Conservation (phyloP, 2,888 invertebrate genomes). For the Dicroscelio sp. region DNA sequence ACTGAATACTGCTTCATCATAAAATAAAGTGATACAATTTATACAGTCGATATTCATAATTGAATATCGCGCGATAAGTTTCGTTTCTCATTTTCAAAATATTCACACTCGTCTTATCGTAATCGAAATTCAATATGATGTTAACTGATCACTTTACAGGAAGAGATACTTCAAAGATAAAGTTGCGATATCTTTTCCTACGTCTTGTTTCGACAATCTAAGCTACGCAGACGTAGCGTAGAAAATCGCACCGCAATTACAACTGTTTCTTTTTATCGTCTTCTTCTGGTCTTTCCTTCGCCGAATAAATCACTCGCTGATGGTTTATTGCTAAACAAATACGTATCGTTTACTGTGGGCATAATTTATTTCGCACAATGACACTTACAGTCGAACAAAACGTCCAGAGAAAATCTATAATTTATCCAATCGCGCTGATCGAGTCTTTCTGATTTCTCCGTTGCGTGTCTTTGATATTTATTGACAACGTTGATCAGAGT, state of each 20-base stretch:
- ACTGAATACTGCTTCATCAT: slow-evolving; percentile 10
- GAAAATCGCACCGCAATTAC: too few relatives aligned
- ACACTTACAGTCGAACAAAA: slow-evolving; percentile 40
- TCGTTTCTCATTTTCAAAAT: slow-evolving; percentile 12
- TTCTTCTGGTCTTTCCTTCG: not conserved
- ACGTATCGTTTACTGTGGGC: slow-evolving; percentile 14
- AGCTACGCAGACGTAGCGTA: too few relatives aligned
- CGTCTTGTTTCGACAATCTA: too few relatives aligned
- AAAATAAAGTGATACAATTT: slow-evolving; percentile 33
- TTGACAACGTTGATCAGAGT: slow-evolving; percentile 55
- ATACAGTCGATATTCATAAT: slow-evolving; percentile 24
- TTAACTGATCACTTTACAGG: too few relatives aligned
- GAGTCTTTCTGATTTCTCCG: slow-evolving; percentile 58
- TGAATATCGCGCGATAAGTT: not conserved
- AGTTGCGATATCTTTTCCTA: too few relatives aligned
- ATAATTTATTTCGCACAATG: slow-evolving; percentile 48
- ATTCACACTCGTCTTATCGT: slow-evolving; percentile 16
- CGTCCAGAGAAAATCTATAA: slow-evolving; percentile 65
- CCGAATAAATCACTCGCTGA: too few relatives aligned
- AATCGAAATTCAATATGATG: slow-evolving; percentile 16
- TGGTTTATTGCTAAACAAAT: too few relatives aligned
- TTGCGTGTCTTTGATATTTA: slow-evolving; percentile 63
- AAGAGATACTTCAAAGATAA: too few relatives aligned
- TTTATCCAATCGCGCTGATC: slow-evolving; percentile 49
- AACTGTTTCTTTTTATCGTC: not conserved